These are phyloP conservation scores for Drosophila peninsularis DNA, from an alignment of 2,888 invertebrate genomes.

Conservation along the genomic window DNA sequence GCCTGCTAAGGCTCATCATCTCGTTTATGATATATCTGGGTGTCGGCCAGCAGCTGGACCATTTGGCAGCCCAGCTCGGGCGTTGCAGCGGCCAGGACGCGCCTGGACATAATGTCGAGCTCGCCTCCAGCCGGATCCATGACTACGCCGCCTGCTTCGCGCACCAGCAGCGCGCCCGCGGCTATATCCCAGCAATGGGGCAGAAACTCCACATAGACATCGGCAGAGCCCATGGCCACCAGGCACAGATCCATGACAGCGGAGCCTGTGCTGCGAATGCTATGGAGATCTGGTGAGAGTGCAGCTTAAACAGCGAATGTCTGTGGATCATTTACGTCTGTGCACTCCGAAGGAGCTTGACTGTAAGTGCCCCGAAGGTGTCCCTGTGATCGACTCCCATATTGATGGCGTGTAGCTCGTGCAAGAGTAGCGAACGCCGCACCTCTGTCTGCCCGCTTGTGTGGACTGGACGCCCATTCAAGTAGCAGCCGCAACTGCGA, in stretches of 20 bases:
- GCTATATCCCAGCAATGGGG: slow-evolving; percentile 96
- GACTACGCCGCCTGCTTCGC: slow-evolving; percentile 96
- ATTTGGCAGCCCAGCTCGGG: slow-evolving; percentile 89
- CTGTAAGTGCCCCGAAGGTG: not conserved
- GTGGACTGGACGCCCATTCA: slow-evolving; percentile 17
- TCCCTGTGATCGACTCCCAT: slow-evolving; percentile 4
- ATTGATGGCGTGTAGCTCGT: slow-evolving; percentile 20
- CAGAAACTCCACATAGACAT: slow-evolving; percentile 94
- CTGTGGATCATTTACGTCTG: slow-evolving; percentile 29
- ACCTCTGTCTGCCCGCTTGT: slow-evolving; percentile 25
- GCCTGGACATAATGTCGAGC: slow-evolving; percentile 90
- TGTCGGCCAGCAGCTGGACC: slow-evolving; percentile 88
- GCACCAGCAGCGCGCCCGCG: slow-evolving; percentile 92
- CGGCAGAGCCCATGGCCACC: slow-evolving; percentile 94
- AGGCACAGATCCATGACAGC: slow-evolving; percentile 93
- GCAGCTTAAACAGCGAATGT: too few relatives aligned
- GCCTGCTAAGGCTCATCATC: slow-evolving; percentile 92
- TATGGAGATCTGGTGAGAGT: slow-evolving; percentile 73
- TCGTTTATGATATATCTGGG: slow-evolving; percentile 98
- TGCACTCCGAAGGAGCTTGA: slow-evolving; percentile 1
- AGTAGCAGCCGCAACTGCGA: slow-evolving; percentile 31
- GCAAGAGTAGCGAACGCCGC: slow-evolving; percentile 17
- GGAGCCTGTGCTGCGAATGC: slow-evolving; percentile 39
- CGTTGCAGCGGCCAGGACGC: slow-evolving; percentile 91
- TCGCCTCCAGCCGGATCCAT: slow-evolving; percentile 92